Percentiles rank a stretch among this genome's conserved stretches.
Conservation (phyloP, 2,113 vertebrate species). For the Cephalophus harveyi region DNA sequence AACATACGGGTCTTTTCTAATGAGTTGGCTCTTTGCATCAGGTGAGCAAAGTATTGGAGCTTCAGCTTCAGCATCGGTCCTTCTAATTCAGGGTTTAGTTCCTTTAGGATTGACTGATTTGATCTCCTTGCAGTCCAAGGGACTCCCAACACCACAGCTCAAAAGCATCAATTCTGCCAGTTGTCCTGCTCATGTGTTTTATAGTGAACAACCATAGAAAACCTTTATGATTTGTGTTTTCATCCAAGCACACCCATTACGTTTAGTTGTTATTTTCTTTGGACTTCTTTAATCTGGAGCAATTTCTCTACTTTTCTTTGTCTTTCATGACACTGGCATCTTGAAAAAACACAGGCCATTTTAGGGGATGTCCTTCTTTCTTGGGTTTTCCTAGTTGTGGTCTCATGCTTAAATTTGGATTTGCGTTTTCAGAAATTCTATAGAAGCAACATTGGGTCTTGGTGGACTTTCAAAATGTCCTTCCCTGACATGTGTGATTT, state of each 20-base stretch:
- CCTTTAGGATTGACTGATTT: background rate
- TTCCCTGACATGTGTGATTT: background rate
- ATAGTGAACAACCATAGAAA: background rate
- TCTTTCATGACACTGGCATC: background rate
- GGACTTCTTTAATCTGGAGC: background rate
- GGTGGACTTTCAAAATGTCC: background rate
- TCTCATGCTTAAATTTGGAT: background rate
- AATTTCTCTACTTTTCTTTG: background rate
- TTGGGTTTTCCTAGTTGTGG: background rate
- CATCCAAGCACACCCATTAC: background rate
- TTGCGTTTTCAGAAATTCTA: background rate
- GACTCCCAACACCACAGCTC: background rate
- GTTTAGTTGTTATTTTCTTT: background rate
- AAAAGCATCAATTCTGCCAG: background rate
- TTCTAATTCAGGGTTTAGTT: background rate
- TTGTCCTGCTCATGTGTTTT: background rate
- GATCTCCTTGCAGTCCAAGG: background rate
- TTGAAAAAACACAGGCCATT: background rate
- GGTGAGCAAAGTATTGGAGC: background rate
- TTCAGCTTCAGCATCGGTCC: background rate
- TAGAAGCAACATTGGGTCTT: background rate
- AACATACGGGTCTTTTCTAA: background rate
- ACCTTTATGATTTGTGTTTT: background rate
- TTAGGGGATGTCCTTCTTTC: background rate
- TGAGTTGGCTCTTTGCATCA: background rate